Conservation (phyloP, 2,888 invertebrate species). For the Metallyticus violacea region DNA sequence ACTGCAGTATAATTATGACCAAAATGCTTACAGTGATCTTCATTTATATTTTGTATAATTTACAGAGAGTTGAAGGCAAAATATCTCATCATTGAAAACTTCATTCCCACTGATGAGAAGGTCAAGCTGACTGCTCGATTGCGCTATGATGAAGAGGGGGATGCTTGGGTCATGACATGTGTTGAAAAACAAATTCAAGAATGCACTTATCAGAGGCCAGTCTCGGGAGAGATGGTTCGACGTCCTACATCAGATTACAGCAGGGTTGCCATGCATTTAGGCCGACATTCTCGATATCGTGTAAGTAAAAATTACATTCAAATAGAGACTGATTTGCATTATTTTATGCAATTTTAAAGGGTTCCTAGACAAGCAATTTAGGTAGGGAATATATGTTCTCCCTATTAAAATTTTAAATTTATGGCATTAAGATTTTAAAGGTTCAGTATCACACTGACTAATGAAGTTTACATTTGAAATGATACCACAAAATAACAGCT, state of each 20-base stretch:
- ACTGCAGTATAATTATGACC: neutral
- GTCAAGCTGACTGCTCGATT: constrained; percentile 69
- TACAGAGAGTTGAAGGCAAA: constrained; percentile 80
- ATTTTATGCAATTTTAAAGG: neutral
- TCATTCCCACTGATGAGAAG: constrained; percentile 81
- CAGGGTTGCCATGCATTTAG: constrained; percentile 51
- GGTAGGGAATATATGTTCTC: no score
- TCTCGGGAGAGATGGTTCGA: constrained; percentile 60
- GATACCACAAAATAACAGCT: no score
- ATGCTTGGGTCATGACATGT: constrained; percentile 62
- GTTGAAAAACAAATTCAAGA: constrained; percentile 20
- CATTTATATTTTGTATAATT: constrained; percentile 26
- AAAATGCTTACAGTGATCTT: neutral
- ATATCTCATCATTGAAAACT: constrained; percentile 84
- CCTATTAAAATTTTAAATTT: no score
- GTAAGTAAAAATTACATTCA: neutral
- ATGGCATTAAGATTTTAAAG: no score
- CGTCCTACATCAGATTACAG: constrained; percentile 64
- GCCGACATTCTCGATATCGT: constrained; percentile 47
- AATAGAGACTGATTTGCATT: neutral
- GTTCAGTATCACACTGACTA: no score
- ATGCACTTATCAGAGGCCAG: constrained; percentile 54
- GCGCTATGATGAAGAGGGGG: constrained; percentile 78
- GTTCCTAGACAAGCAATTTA: no score
- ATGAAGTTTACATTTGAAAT: no score